Conservation (phyloP, 92 coral and sea anemone genomes). For the Anthopleura xanthogrammica region DNA sequence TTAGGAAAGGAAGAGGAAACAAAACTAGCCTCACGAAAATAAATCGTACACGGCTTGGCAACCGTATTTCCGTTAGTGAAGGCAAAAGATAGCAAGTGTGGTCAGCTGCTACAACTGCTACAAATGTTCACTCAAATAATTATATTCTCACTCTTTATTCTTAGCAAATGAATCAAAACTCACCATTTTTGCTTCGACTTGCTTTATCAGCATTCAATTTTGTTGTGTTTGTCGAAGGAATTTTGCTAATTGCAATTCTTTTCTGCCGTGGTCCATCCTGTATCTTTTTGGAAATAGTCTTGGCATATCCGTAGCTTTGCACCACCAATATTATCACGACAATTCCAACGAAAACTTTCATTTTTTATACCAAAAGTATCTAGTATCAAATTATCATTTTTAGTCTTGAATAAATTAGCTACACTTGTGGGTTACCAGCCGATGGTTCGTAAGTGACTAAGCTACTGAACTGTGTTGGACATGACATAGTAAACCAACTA, state of each 20-base stretch:
- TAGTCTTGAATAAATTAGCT: background rate
- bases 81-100: too few relatives aligned
- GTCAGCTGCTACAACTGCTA: too few relatives aligned
- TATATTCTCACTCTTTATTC: background rate
- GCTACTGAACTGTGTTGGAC: background rate
- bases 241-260: background rate
- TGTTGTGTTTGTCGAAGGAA: background rate
- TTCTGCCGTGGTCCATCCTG: background rate
- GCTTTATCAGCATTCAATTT: background rate
- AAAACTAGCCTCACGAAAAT: too few relatives aligned
- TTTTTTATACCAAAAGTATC: conserved; percentile 3
- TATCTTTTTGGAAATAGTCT: background rate
- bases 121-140: too few relatives aligned
- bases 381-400: background rate
- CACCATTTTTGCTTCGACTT: background rate
- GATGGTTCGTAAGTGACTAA: background rate
- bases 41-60: too few relatives aligned
- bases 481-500: background rate
- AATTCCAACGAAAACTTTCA: background rate
- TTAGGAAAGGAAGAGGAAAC: too few relatives aligned
- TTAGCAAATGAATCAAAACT: background rate
- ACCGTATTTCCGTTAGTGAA: too few relatives aligned
- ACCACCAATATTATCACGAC: background rate
- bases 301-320: background rate
- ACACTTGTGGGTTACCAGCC: background rate